Evolutionary conservation across 2,888 invertebrate species (phyloP), one percentile per base, ranked within the genome.

Genomic region (Nemotelus pantherinus): DNA sequence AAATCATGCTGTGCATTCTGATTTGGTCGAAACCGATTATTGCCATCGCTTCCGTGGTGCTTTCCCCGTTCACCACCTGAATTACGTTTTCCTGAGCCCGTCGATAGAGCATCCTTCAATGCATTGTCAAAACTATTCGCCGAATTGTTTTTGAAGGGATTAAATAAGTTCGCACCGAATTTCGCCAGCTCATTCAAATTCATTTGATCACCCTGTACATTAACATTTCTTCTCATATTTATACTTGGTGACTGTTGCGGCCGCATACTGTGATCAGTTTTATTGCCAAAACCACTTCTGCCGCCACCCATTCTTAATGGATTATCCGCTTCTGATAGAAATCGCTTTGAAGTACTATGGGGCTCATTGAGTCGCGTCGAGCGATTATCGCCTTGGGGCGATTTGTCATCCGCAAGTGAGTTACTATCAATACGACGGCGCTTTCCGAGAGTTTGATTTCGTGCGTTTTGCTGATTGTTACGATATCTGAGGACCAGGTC

Each of bases 401-500:
- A 43, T 1, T 9, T 41, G 9, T 70, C 70, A 5, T 41, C 70
- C 39, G 55, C 9, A 2, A 70, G 43, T 10, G 50, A 25, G n/a
- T 47, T 60, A 10, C 60, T 74, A 48, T 74, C 74, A 10, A 60
- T 60, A 5, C 74, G 58, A n/a, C 48, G 60, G 2, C 74, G 45
- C 50, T 39, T 39, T 39, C 91, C 91, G 84, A 91, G 91, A 81
- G 48, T 86, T 1, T 87, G 82, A 7, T 77, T 77, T 3, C 71
- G 71, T 7, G 70, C 50, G 6, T 48, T 60, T 43, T 43, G 6
- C 2, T 25, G n/a, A 6, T 45, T 41, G 25, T 68, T 25, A 10
- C 77, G 83, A 43, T 77, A 81, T 76, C 84, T 88, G 47, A 93
- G 84, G 47, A 87, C 85, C 45, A 94, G 81, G 50, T 88, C 86